Evolutionary conservation across 2,888 invertebrate genomes (phyloP).

Genomic region (Drosophila setosimentum): DNA sequence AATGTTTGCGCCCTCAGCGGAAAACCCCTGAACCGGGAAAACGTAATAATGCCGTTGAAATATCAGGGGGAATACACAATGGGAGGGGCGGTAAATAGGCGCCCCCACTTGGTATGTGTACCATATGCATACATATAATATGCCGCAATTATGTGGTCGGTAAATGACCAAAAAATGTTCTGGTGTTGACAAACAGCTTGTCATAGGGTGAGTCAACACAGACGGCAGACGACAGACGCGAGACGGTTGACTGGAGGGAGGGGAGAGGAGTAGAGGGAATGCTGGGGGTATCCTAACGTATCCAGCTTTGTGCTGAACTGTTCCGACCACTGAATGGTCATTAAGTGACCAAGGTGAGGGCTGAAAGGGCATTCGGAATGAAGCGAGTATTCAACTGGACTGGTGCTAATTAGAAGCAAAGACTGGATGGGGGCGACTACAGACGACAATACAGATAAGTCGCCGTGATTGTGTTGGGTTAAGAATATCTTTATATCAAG

Average conservation of each 20-base stretch:
- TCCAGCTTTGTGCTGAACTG: constrained; percentile 38
- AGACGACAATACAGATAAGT: constrained; percentile 8
- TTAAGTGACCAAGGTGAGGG: constrained; percentile 71
- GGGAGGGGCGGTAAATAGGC: constrained; percentile 13
- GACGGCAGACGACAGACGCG: background rate
- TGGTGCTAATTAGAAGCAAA: background rate
- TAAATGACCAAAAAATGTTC: constrained; percentile 82
- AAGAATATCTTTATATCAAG: constrained; percentile 1
- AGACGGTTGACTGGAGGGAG: background rate
- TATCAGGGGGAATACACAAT: constrained; percentile 43
- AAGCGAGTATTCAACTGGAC: constrained; percentile 17
- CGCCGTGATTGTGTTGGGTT: background rate
- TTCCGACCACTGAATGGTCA: constrained; percentile 77
- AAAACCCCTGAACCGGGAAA: constrained; percentile 76
- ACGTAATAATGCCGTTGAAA: constrained; percentile 66
- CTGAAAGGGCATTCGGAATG: constrained; percentile 3
- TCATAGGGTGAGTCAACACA: constrained; percentile 36
- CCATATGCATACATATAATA: constrained; percentile 67
- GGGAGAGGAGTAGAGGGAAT: background rate
- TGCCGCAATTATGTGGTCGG: constrained; percentile 82
- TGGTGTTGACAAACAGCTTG: constrained; percentile 81
- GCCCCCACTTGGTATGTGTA: constrained; percentile 10
- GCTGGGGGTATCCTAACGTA: constrained; percentile 8
- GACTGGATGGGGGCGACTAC: background rate
- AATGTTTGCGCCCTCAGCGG: constrained; percentile 67